Evolutionary conservation across 2,113 vertebrate species (phyloP).

Genomic region (Pao palembangensis): DNA sequence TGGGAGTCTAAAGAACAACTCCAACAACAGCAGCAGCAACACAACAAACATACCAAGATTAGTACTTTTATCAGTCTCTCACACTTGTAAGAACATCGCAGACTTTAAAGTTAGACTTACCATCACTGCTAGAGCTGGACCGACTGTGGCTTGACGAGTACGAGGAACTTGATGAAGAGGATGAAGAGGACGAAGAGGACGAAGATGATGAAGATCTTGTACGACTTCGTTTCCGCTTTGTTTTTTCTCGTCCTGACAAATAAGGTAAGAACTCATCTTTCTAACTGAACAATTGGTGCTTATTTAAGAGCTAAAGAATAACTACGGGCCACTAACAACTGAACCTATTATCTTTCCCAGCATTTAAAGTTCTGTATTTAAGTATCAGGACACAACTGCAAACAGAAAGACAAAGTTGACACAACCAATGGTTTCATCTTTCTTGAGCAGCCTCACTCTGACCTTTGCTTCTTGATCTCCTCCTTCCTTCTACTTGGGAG

Average conservation of each 20-base stretch:
- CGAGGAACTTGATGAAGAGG: conserved; percentile 67
- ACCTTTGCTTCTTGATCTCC: conserved; percentile 65
- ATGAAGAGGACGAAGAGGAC: conserved; percentile 70
- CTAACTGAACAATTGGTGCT: not conserved
- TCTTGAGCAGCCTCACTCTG: conserved; percentile 3
- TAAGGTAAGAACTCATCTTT: not conserved
- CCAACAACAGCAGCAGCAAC: conserved; percentile 5
- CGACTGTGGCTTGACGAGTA: conserved; percentile 63
- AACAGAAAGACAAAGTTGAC: no score
- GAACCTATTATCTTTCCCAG: not conserved
- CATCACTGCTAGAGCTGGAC: conserved; percentile 74
- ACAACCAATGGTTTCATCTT: no score
- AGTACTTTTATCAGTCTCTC: not conserved
- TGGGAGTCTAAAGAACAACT: conserved; percentile 63
- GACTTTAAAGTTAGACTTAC: conserved; percentile 55
- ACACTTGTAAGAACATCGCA: not conserved
- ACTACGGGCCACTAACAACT: not conserved
- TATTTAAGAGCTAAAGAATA: not conserved
- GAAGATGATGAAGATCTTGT: conserved; percentile 77
- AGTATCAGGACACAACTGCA: no score
- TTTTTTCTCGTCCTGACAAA: conserved; percentile 75
- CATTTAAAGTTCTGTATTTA: no score
- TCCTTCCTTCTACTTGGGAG: conserved; percentile 63
- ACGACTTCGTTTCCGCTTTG: conserved; percentile 80
- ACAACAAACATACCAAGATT: not conserved